A percentile compares a stretch with the other conserved stretches of the same genome.
Evolutionary conservation across 2,888 invertebrate genomes (phyloP).

Genomic region (Ephialtes manifestator): DNA sequence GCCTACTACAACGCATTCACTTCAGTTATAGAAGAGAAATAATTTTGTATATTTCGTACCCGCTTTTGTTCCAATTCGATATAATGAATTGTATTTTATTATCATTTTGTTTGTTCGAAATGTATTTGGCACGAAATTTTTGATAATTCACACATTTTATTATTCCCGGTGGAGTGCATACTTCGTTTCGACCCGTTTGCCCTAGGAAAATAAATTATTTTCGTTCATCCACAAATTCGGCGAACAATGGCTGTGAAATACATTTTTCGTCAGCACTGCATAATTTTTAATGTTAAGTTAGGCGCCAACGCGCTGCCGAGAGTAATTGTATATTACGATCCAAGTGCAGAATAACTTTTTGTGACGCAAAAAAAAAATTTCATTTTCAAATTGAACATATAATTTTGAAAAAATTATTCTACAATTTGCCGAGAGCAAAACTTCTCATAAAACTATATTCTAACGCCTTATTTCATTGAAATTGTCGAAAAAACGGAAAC

Average conservation of each 20-base stretch:
- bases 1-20: background rate
- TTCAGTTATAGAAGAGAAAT: constrained; percentile 1
- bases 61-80: constrained; percentile 20
- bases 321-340: too few species aligned
- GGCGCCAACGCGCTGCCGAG: too few species aligned
- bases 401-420: too few species aligned
- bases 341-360: too few species aligned
- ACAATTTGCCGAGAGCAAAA: too few species aligned
- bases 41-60: background rate
- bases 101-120: background rate
- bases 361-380: too few species aligned
- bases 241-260: background rate
- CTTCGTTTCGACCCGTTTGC: background rate
- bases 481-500: too few species aligned
- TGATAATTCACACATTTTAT: background rate
- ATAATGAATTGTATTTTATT: background rate
- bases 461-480: too few species aligned
- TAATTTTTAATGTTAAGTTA: background rate
- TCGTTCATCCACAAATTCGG: background rate
- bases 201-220: background rate
- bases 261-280: background rate
- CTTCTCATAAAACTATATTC: too few species aligned
- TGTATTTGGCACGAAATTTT: background rate
- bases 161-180: background rate
- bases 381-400: too few species aligned